These are phyloP conservation scores for Stenchaetothrips biformis DNA, from an alignment of 2,888 invertebrate genomes.

Conservation along the genomic window DNA sequence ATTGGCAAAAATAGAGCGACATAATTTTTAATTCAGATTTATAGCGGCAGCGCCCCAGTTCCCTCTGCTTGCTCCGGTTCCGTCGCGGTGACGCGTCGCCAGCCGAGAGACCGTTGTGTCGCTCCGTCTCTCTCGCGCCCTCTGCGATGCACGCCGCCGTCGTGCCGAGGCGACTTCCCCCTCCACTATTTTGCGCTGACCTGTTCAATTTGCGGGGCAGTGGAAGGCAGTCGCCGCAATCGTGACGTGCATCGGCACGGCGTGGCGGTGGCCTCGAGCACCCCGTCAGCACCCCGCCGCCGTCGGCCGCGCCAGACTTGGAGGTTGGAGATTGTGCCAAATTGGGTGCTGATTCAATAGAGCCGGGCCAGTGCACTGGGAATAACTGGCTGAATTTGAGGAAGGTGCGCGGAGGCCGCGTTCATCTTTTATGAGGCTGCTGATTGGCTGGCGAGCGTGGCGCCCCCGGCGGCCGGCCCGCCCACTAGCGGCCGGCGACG, in stretches of 20 bases:
- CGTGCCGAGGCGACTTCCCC: too few species aligned
- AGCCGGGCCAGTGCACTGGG: background rate
- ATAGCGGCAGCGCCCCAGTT: background rate
- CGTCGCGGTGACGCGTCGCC: background rate
- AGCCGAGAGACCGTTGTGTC: too few species aligned
- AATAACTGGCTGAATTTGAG: background rate
- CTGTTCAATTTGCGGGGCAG: too few species aligned
- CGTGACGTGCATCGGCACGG: too few species aligned
- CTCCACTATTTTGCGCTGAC: too few species aligned
- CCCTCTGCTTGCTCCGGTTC: background rate
- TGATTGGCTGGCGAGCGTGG: background rate
- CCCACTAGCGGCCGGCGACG: too few species aligned
- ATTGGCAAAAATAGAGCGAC: background rate
- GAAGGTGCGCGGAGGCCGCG: background rate
- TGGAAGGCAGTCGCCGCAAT: too few species aligned
- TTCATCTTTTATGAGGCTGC: background rate
- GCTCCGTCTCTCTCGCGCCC: too few species aligned
- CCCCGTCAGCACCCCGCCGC: too few species aligned
- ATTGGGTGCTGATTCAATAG: constrained; percentile 18
- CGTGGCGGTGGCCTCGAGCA: too few species aligned
- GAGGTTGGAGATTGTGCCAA: background rate
- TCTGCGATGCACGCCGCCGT: too few species aligned
- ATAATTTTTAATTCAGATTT: background rate
- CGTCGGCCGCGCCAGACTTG: background rate
- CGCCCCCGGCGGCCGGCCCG: background rate